A percentile compares a stretch with the other conserved stretches of the same genome.
Evolutionary conservation across 2,113 vertebrate genomes (phyloP).

Genomic region (Lagopus muta): DNA sequence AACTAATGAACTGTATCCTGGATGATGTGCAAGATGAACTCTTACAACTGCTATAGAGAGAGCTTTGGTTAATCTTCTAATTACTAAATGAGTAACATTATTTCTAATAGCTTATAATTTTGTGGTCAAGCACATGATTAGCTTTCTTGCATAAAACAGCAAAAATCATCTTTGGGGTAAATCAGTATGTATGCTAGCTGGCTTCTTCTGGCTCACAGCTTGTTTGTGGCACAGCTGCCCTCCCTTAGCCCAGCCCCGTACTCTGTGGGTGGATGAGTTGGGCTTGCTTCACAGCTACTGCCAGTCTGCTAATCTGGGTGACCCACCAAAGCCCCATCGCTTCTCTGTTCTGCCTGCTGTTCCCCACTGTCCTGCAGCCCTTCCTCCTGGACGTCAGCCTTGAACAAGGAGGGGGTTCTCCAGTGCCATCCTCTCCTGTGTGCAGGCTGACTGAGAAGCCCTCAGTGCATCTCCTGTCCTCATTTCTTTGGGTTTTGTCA

Average conservation of each 20-base stretch:
- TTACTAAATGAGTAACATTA: constrained; percentile 7
- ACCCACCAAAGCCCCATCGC: rapidly evolving
- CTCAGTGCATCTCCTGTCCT: background rate
- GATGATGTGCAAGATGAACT: background rate
- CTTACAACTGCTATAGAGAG: rapidly evolving
- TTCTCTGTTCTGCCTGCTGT: background rate
- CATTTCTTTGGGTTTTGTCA: background rate
- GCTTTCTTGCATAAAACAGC: background rate
- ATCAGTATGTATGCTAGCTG: background rate
- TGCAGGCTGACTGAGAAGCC: rapidly evolving
- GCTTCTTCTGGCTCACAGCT: background rate
- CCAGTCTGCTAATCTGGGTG: background rate
- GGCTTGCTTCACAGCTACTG: background rate
- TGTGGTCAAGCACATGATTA: constrained; percentile 36
- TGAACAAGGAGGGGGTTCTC: background rate
- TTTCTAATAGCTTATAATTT: background rate
- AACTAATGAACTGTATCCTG: constrained; percentile 4
- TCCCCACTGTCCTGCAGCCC: background rate
- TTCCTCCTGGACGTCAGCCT: background rate
- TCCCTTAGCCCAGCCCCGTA: background rate
- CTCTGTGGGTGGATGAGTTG: background rate
- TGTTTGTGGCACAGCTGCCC: rapidly evolving
- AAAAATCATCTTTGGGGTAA: background rate
- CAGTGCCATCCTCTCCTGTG: background rate
- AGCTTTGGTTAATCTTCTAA: constrained; percentile 39